phyloP scores from a whole-genome alignment of 1,140 invertebrate species.

The Aradophagus sp. region DNA sequence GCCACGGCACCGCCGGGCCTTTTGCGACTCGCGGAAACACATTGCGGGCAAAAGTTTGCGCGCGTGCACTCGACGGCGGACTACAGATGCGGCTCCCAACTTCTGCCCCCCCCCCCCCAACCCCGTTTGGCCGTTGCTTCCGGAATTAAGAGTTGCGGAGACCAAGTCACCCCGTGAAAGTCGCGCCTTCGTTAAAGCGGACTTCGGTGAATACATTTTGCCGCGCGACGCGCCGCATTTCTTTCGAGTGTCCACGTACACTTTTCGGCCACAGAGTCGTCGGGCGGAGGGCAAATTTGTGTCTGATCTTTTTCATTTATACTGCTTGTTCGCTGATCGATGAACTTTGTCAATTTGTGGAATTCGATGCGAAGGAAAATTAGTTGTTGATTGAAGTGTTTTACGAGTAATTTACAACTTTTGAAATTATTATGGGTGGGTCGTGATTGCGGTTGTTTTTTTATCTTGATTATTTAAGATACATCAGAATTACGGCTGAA shows the following conservation, averaged over 20 bases:
- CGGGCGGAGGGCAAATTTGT: no score
- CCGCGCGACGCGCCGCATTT: conserved; percentile 18
- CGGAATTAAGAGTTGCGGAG: conserved; percentile 51
- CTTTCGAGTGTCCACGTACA: conserved; percentile 22
- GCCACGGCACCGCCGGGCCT: conserved; percentile 33
- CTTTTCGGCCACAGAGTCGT: conserved; percentile 10
- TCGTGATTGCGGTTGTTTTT: no score
- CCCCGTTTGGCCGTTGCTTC: no score
- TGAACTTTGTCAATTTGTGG: no score
- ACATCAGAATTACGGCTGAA: no score
- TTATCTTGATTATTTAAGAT: no score
- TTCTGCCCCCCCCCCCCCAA: conserved; percentile 5
- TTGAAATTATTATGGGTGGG: no score
- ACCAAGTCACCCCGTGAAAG: conserved; percentile 36
- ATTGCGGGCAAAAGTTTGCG: conserved; percentile 50
- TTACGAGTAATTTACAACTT: no score
- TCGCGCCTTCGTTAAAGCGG: conserved; percentile 45
- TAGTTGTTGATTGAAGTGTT: no score
- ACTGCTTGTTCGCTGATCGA: no score
- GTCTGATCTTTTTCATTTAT: no score
- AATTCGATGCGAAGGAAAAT: no score
- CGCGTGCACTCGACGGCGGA: conserved; percentile 43
- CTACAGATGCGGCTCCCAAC: conserved; percentile 32
- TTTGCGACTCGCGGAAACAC: conserved; percentile 42
- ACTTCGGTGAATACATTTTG: conserved; percentile 48